Evolutionary conservation across 2,797 vertebrate species (phyloP), one percentile per base, ranked within the genome.

Genomic region (Mormyrus proboscirostris): DNA sequence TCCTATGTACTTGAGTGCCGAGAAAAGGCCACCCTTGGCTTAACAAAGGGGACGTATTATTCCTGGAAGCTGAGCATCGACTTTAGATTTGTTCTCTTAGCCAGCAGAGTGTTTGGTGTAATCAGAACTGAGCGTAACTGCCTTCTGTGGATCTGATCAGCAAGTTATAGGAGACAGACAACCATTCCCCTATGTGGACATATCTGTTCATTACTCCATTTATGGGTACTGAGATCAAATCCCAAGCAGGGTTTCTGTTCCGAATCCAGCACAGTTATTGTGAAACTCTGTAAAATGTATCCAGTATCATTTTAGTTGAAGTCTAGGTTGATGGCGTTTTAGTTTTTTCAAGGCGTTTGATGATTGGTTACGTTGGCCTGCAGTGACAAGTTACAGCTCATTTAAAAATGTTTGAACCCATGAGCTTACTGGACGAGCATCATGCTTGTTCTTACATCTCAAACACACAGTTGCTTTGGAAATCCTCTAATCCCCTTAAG

Each of bases 1-100:
- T 88, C 88, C 90, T 73, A 12, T 62, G 87, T 89, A 91, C 90
- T 90, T 89, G 88, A 53, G 86, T 90, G 69, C 83, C 57, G 89
- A 88, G 33, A 87, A 88, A 57, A 51, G 57, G 29, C 82, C 25
- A 7, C 41, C 29, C 9, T 85, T 44, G 88, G 62, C 59, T 73
- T 38, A 73, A 73, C 29, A 73, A 73, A 16, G 29, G 65, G 29
- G 29, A 38, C 38, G 65, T 73, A 73, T 16, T 38, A 73, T 73
- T 79, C 19, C 38, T 47, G 6, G 76, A 82, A 47, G n/a, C 76
- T n/a, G 41, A 82, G 76, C 3, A 33, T 47, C 19, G 16, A 19
- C 76, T 47, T 82, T 47, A 82, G 41, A n/a, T n/a, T 82, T 82
- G 41, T 44, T 82, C 16, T n/a, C 7, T 82, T 82, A 82, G 41